Conservation (phyloP, 2,113 vertebrate genomes). For the Alexandromys fortis region DNA sequence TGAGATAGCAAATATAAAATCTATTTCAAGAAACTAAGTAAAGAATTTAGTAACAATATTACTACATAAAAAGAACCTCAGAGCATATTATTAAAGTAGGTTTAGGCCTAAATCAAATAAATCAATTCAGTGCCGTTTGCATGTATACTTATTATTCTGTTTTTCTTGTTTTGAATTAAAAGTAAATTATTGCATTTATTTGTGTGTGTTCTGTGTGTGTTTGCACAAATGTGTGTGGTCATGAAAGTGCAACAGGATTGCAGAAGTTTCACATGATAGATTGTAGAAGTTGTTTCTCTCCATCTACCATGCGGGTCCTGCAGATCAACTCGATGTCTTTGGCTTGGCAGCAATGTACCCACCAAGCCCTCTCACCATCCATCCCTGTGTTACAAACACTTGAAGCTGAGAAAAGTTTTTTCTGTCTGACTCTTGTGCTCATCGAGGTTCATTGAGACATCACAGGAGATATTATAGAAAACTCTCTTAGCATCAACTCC, state of each 20-base stretch:
- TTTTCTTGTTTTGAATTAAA: background rate
- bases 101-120: background rate
- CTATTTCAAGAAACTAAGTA: background rate
- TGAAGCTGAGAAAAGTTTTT: constrained; percentile 65
- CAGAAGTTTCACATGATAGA: no score
- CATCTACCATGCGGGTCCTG: background rate
- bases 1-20: background rate
- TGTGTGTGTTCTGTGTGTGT: background rate
- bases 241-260: background rate
- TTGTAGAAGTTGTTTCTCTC: background rate
- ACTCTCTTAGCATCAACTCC: constrained; percentile 49
- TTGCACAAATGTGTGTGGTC: background rate
- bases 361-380: no score
- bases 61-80: background rate
- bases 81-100: background rate
- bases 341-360: rapidly evolving
- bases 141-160: background rate
- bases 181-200: background rate
- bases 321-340: no score
- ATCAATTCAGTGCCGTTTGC: background rate
- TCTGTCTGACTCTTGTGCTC: constrained; percentile 43
- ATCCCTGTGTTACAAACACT: background rate
- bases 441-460: constrained; percentile 59
- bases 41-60: no score
- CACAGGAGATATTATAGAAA: constrained; percentile 57